Conservation (phyloP, 2,797 vertebrate genomes). For the Sebastes cheni region DNA sequence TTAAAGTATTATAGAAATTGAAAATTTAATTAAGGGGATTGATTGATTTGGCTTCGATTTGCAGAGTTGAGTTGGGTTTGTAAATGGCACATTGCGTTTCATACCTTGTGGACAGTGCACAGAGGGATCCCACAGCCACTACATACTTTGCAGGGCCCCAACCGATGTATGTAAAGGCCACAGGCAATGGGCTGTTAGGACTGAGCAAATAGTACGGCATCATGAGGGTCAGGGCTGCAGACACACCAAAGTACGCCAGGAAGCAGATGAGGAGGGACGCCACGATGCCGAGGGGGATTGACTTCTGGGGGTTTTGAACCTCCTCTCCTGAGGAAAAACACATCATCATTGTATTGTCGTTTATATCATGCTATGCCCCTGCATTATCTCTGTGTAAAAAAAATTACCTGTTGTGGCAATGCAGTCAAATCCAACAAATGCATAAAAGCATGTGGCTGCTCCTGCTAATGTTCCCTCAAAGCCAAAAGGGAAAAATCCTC, state of each 20-base stretch:
- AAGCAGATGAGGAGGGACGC: constrained; percentile 89
- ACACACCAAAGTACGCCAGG: constrained; percentile 88
- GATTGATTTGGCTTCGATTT: background rate
- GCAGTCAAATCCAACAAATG: constrained; percentile 93
- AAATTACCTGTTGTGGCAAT: constrained; percentile 86
- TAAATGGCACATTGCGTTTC: background rate
- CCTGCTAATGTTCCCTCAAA: constrained; percentile 88
- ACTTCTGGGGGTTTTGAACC: constrained; percentile 86
- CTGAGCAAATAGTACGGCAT: constrained; percentile 90
- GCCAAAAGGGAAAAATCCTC: constrained; percentile 89
- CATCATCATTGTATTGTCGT: background rate
- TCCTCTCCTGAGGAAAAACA: constrained; percentile 84
- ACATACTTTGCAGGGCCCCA: constrained; percentile 86
- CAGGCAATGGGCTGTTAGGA: constrained; percentile 83
- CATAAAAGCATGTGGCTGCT: constrained; percentile 91
- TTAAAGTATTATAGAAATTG: background rate
- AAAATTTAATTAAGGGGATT: background rate
- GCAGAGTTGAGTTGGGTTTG: background rate
- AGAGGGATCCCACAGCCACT: constrained; percentile 88
- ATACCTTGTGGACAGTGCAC: constrained; percentile 89
- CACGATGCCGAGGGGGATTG: constrained; percentile 87
- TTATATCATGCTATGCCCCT: background rate
- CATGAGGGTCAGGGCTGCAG: constrained; percentile 88
- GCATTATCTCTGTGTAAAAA: background rate
- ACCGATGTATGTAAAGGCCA: constrained; percentile 86